A percentile compares a stretch with the other conserved stretches of the same genome.
Conservation (phyloP, 64 coral and sea anemone species). For the Anthopleura sola region DNA sequence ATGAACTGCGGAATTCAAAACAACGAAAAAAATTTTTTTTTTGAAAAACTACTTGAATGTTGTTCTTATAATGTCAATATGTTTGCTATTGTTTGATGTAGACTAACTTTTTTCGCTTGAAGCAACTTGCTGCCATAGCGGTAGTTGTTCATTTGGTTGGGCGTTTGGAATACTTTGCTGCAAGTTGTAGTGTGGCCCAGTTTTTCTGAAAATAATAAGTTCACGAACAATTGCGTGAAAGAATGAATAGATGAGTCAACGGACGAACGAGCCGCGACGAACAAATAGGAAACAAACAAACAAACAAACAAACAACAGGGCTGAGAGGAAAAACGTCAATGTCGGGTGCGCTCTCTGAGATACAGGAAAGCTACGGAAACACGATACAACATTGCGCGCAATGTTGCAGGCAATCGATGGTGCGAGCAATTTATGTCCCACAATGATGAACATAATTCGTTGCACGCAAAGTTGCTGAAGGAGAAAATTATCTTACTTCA, state of each 20-base stretch:
- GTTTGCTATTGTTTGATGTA: neutral
- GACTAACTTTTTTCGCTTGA: conserved; percentile 68
- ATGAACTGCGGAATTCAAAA: too few species aligned
- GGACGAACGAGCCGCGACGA: neutral
- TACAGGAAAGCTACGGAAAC: too few species aligned
- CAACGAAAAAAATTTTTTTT: neutral
- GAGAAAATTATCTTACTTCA: too few species aligned
- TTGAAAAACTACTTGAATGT: neutral
- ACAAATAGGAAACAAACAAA: too few species aligned
- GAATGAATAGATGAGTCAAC: neutral
- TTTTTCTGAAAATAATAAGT: conserved; percentile 29
- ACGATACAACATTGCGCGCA: too few species aligned
- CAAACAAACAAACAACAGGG: too few species aligned
- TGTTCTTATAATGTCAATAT: neutral
- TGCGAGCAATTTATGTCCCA: too few species aligned
- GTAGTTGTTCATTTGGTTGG: conserved; percentile 20
- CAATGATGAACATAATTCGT: too few species aligned
- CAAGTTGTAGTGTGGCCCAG: conserved; percentile 41
- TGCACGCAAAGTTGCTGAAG: too few species aligned
- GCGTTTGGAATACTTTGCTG: conserved; percentile 11
- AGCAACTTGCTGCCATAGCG: conserved; percentile 83
- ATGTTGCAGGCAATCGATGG: too few species aligned
- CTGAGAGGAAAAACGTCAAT: too few species aligned
- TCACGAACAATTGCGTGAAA: neutral
- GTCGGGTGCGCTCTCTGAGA: too few species aligned